These are phyloP conservation scores for Subacronicta megacephala DNA, from an alignment of 2,888 invertebrate genomes.

Conservation along the genomic window DNA sequence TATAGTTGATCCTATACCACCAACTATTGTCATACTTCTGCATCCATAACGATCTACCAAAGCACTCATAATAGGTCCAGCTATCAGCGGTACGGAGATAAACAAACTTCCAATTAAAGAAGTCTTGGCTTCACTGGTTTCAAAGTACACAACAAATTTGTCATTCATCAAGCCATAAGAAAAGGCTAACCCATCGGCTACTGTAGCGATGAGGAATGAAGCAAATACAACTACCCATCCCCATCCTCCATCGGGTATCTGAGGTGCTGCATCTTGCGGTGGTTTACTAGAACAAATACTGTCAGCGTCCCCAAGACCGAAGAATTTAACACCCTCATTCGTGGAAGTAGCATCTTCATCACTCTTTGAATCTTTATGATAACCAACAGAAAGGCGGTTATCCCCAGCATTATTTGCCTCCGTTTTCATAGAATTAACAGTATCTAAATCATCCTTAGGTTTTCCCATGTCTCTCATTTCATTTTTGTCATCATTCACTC, in stretches of 20 bases:
- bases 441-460: slow-evolving; percentile 78
- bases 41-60: slow-evolving; percentile 96
- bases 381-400: slow-evolving; percentile 73
- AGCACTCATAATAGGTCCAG: slow-evolving; percentile 95
- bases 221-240: slow-evolving; percentile 97
- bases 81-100: slow-evolving; percentile 95
- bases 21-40: slow-evolving; percentile 92
- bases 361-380: slow-evolving; percentile 69
- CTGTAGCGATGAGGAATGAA: slow-evolving; percentile 95
- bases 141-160: slow-evolving; percentile 93
- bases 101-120: slow-evolving; percentile 97
- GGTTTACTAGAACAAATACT: slow-evolving; percentile 83
- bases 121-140: slow-evolving; percentile 94
- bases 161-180: slow-evolving; percentile 97
- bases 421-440: slow-evolving; percentile 80
- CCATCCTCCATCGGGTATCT: slow-evolving; percentile 96
- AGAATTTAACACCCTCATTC: slow-evolving; percentile 87
- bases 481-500: slow-evolving; percentile 70
- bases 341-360: slow-evolving; percentile 83
- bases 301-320: slow-evolving; percentile 86
- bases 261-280: slow-evolving; percentile 82
- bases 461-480: slow-evolving; percentile 67
- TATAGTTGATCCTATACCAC: slow-evolving; percentile 92
- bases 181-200: slow-evolving; percentile 97
- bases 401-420: slow-evolving; percentile 65